These are phyloP conservation scores for Hipposideros larvatus DNA, from an alignment of 2,797 vertebrate species.

Conservation along the genomic window DNA sequence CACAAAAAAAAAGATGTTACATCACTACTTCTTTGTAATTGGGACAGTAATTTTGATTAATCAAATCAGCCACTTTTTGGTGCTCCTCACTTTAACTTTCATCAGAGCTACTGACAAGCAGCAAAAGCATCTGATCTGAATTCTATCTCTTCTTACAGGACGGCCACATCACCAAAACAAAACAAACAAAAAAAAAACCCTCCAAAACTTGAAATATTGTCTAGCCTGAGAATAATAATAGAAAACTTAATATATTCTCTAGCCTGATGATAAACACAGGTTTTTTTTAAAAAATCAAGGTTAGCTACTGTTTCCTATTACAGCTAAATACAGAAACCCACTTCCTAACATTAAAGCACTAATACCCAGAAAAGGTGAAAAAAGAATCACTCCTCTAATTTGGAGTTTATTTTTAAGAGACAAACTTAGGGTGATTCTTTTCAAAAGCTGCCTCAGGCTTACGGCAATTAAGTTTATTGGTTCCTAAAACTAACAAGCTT, in stretches of 20 bases:
- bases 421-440: slow-evolving; percentile 43
- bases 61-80: slow-evolving; percentile 17
- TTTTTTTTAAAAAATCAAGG: slow-evolving; percentile 46
- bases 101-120: not conserved
- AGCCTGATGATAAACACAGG: not conserved
- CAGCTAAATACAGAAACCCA: not conserved
- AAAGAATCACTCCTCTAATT: not conserved
- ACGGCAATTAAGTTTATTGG: not conserved
- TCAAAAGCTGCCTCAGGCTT: not conserved
- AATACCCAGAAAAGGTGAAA: not conserved
- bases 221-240: not conserved
- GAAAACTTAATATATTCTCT: slow-evolving; percentile 27
- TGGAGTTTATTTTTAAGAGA: slow-evolving; percentile 38
- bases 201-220: slow-evolving; percentile 27
- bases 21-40: not conserved
- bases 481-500: slow-evolving; percentile 39
- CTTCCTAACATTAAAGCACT: slow-evolving; percentile 18
- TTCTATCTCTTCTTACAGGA: slow-evolving; percentile 22
- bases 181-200: too few species aligned
- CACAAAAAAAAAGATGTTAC: not conserved
- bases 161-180: not conserved
- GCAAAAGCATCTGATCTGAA: not conserved
- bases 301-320: slow-evolving; percentile 36
- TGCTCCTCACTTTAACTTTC: slow-evolving; percentile 37
- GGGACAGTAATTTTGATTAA: slow-evolving; percentile 32